Conservation (phyloP, 1,140 invertebrate species). For the Drosophila kurseongensis region DNA sequence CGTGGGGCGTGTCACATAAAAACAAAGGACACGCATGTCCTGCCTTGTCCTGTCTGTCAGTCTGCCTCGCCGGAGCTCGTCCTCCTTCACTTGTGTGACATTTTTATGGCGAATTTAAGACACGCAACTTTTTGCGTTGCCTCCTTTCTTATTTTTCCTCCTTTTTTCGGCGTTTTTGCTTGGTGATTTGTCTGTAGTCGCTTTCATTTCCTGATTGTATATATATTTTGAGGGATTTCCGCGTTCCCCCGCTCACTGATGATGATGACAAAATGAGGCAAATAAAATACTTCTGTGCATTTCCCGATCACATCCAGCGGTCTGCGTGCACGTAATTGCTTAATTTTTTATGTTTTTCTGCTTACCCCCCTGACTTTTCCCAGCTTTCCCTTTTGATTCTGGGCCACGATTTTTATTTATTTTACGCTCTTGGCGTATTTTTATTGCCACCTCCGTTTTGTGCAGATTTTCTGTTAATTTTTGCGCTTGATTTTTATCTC, state of each 20-base stretch:
- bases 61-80: conserved; percentile 23
- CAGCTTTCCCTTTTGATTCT: conserved; percentile 28
- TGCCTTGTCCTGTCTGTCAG: conserved; percentile 51
- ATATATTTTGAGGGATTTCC: conserved; percentile 13
- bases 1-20: conserved; percentile 68
- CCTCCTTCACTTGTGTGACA: conserved; percentile 64
- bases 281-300: conserved; percentile 74
- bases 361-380: not conserved
- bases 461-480: conserved; percentile 64
- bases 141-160: conserved; percentile 14
- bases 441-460: conserved; percentile 48
- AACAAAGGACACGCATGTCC: conserved; percentile 80
- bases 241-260: conserved; percentile 17
- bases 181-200: conserved; percentile 67
- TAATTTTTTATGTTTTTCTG: conserved; percentile 66
- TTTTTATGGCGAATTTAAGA: conserved; percentile 81
- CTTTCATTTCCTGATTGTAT: conserved; percentile 62
- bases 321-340: conserved; percentile 75
- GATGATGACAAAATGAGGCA: conserved; percentile 73
- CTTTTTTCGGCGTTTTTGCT: conserved; percentile 20
- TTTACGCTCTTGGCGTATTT: conserved; percentile 48
- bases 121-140: conserved; percentile 67
- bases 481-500: conserved; percentile 77
- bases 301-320: conserved; percentile 53
- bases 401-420: conserved; percentile 46